These are phyloP conservation scores for Leptinotarsa peninsularis DNA, from an alignment of 2,888 invertebrate genomes.

Conservation along the genomic window DNA sequence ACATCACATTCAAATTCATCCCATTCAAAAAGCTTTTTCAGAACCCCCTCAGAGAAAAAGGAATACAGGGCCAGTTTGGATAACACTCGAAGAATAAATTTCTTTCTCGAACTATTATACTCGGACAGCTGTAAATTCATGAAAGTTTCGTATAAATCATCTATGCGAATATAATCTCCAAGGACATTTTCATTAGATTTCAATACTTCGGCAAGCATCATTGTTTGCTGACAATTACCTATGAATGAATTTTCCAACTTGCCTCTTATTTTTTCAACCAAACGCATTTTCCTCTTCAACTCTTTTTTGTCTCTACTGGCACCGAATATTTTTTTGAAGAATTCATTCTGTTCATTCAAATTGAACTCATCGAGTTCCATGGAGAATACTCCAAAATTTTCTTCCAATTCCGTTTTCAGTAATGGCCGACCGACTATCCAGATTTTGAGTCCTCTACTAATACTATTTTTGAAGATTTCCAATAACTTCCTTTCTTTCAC, in stretches of 20 bases:
- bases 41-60: conserved; percentile 20
- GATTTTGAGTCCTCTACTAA: conserved; percentile 23
- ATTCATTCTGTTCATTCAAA: conserved; percentile 23
- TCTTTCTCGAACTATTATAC: background rate
- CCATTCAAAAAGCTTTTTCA: conserved; percentile 25
- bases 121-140: conserved; percentile 6
- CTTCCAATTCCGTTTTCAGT: conserved; percentile 23
- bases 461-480: conserved; percentile 23
- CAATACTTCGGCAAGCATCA: conserved; percentile 33
- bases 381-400: conserved; percentile 25
- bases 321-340: conserved; percentile 26
- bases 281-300: background rate
- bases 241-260: conserved; percentile 30
- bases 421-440: conserved; percentile 33
- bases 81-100: conserved; percentile 24
- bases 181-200: conserved; percentile 7
- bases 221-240: conserved; percentile 37
- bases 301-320: background rate
- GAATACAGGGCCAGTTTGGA: conserved; percentile 30
- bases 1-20: conserved; percentile 24
- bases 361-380: conserved; percentile 31
- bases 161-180: background rate
- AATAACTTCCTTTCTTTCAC: conserved; percentile 22
- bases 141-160: conserved; percentile 31
- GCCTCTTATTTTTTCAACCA: conserved; percentile 19